Evolutionary conservation across 2,888 invertebrate species (phyloP).

Genomic region (Nemurella pictetii): DNA sequence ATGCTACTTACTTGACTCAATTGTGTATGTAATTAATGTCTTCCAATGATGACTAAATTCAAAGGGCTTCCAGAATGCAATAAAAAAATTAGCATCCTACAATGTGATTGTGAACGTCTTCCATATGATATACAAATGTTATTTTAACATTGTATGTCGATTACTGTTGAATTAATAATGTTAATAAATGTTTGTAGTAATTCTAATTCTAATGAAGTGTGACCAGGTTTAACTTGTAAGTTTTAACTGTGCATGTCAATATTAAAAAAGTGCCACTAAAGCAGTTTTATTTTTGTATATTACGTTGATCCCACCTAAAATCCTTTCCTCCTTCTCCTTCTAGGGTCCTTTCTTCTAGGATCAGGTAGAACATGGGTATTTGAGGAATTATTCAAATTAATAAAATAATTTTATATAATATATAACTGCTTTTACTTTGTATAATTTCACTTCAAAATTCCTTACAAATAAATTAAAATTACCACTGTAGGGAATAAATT

Average conservation of each 20-base stretch:
- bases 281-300: no score
- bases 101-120: not conserved
- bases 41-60: not conserved
- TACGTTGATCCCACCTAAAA: no score
- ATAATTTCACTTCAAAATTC: not conserved
- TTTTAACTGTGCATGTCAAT: no score
- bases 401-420: no score
- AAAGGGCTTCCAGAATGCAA: slow-evolving; percentile 1
- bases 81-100: not conserved
- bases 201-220: no score
- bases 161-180: no score
- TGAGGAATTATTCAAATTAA: no score
- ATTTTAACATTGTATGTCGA: no score
- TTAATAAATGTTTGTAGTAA: no score
- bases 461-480: not conserved
- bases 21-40: not conserved
- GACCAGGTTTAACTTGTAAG: no score
- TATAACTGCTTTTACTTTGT: not conserved
- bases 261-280: no score
- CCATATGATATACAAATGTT: not conserved
- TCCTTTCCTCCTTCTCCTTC: not conserved
- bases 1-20: not conserved
- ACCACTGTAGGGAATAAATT: not conserved
- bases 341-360: not conserved
- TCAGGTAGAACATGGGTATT: not conserved